Conservation (phyloP, 2,797 vertebrate species). For the Lepilemur septentrionalis region DNA sequence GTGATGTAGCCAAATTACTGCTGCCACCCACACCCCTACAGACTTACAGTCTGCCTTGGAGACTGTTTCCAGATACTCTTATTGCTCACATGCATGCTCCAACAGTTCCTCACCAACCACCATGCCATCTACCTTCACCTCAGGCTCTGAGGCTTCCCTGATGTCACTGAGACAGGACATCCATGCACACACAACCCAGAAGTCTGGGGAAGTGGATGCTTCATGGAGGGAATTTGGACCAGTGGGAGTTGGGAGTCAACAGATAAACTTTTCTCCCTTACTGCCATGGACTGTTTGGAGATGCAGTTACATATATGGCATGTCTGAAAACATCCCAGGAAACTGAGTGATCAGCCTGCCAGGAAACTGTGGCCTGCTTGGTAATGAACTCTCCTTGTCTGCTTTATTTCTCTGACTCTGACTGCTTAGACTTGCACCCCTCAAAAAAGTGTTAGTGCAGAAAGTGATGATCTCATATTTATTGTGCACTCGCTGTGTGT, state of each 20-base stretch:
- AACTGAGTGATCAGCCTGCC: background rate
- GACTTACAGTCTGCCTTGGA: background rate
- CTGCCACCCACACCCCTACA: no score
- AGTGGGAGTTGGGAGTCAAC: background rate
- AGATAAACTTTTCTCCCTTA: background rate
- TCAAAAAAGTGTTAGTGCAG: background rate
- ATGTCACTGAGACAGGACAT: background rate
- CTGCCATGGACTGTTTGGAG: background rate
- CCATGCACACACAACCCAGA: background rate
- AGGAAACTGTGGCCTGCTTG: background rate
- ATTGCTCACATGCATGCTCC: rapidly evolving
- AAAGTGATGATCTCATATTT: background rate
- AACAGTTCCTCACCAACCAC: background rate
- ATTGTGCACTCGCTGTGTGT: background rate
- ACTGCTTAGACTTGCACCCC: background rate
- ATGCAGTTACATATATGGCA: rapidly evolving
- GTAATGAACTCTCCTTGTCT: background rate
- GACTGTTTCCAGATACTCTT: background rate
- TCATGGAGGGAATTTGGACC: background rate
- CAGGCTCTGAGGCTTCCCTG: background rate
- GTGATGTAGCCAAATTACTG: background rate
- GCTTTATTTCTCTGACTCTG: background rate
- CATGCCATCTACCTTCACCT: background rate
- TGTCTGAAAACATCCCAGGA: background rate
- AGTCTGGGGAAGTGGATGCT: background rate